Evolutionary conservation across 2,797 vertebrate species (phyloP).

Genomic region (Karalla daura): DNA sequence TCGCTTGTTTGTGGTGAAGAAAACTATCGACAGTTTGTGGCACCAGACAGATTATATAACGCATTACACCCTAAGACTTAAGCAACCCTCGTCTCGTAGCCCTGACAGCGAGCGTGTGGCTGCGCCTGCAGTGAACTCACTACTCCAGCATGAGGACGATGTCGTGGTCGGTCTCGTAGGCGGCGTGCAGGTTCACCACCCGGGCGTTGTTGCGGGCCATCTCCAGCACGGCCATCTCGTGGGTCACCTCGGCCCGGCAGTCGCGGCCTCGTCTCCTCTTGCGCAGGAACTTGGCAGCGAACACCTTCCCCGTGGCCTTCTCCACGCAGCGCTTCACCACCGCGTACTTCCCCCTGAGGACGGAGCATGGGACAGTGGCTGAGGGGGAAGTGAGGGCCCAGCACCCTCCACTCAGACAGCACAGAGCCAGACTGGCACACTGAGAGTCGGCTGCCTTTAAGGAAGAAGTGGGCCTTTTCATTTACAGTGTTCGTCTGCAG

Average conservation of each 20-base stretch:
- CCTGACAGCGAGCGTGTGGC: not conserved
- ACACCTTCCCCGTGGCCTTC: slow-evolving; percentile 92
- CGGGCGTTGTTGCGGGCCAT: slow-evolving; percentile 85
- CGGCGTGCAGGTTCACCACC: slow-evolving; percentile 92
- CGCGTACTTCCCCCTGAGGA: slow-evolving; percentile 96
- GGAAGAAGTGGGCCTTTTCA: too few relatives aligned
- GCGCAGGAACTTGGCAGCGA: slow-evolving; percentile 94
- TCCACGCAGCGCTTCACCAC: slow-evolving; percentile 95
- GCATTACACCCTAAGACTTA: not conserved
- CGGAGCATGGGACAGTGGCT: not conserved
- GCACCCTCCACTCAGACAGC: not conserved
- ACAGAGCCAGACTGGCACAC: too few relatives aligned
- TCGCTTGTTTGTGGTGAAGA: slow-evolving; percentile 10
- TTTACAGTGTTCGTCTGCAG: too few relatives aligned
- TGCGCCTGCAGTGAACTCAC: slow-evolving; percentile 83
- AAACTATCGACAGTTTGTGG: not conserved
- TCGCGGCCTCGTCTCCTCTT: slow-evolving; percentile 94
- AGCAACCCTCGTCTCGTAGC: too few relatives aligned
- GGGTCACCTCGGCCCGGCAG: slow-evolving; percentile 92
- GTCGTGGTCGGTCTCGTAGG: slow-evolving; percentile 93
- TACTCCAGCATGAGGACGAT: slow-evolving; percentile 93
- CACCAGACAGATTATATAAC: not conserved
- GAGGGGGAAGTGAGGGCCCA: too few relatives aligned
- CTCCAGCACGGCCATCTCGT: slow-evolving; percentile 96
- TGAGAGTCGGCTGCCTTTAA: too few relatives aligned